These are phyloP conservation scores for Hypomecis atomaria DNA, from an alignment of 2,888 invertebrate genomes.

Conservation along the genomic window DNA sequence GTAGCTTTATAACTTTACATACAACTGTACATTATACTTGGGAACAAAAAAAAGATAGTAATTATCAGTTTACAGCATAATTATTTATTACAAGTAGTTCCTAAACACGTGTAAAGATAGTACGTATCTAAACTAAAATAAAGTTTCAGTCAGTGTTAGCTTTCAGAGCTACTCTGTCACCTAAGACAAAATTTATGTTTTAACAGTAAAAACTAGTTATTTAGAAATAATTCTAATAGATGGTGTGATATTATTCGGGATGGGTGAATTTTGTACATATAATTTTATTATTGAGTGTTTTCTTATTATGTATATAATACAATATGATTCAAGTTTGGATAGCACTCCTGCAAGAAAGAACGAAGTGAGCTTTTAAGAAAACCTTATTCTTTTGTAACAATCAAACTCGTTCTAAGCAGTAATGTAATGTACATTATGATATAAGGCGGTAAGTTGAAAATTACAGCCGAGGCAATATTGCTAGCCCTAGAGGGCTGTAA, in stretches of 20 bases:
- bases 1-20: neutral
- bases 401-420: too few relatives aligned
- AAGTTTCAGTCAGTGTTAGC: slow-evolving; percentile 47
- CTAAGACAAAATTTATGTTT: slow-evolving; percentile 24
- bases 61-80: slow-evolving; percentile 43
- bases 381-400: neutral
- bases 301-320: slow-evolving; percentile 18
- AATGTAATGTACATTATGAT: too few relatives aligned
- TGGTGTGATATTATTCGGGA: slow-evolving; percentile 42
- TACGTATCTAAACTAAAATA: slow-evolving; percentile 36
- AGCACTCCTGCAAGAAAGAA: neutral
- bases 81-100: slow-evolving; percentile 73
- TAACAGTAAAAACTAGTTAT: slow-evolving; percentile 20
- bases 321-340: slow-evolving; percentile 13
- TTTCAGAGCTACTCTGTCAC: slow-evolving; percentile 44
- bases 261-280: slow-evolving; percentile 43
- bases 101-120: slow-evolving; percentile 48
- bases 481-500: too few relatives aligned
- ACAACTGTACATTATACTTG: slow-evolving; percentile 12
- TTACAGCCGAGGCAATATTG: too few relatives aligned
- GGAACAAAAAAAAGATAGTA: slow-evolving; percentile 29
- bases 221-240: slow-evolving; percentile 28
- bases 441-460: too few relatives aligned
- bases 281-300: slow-evolving; percentile 25
- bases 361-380: neutral